These are phyloP conservation scores for Chironomus riparius DNA, from an alignment of 2,888 invertebrate genomes.

Conservation along the genomic window DNA sequence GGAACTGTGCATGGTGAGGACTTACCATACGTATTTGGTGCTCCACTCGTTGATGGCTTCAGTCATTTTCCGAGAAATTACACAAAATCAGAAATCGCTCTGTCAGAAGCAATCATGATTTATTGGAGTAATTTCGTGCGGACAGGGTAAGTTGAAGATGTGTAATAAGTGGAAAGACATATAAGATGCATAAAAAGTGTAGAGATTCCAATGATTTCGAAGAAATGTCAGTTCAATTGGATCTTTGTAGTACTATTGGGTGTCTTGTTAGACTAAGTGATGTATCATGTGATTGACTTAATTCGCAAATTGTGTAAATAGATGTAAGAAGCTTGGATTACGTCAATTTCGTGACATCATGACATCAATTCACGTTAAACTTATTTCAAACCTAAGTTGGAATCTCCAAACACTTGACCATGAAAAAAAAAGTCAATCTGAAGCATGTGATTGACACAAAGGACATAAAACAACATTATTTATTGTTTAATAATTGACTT, in stretches of 20 bases:
- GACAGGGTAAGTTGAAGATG: constrained; percentile 62
- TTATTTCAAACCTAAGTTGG: neutral
- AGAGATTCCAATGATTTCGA: no score
- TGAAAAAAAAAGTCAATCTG: no score
- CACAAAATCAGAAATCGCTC: constrained; percentile 73
- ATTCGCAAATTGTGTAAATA: no score
- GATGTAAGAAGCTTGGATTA: no score
- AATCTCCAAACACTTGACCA: no score
- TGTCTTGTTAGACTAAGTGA: no score
- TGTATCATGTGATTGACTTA: no score
- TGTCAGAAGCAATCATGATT: constrained; percentile 80
- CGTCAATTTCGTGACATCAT: no score
- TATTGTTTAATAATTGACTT: constrained; percentile 21
- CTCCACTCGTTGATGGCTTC: constrained; percentile 71
- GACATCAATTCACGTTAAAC: no score
- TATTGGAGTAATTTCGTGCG: constrained; percentile 82
- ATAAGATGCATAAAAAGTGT: no score
- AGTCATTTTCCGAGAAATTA: constrained; percentile 82
- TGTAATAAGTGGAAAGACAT: neutral
- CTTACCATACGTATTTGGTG: constrained; percentile 82
- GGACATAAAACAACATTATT: neutral
- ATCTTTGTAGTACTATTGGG: no score
- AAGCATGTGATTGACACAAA: neutral
- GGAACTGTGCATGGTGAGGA: constrained; percentile 91
- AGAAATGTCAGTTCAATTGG: no score